Evolutionary conservation across 2,113 vertebrate species (phyloP), one percentile per base, ranked within the genome.

Genomic region (Excalfactoria chinensis): DNA sequence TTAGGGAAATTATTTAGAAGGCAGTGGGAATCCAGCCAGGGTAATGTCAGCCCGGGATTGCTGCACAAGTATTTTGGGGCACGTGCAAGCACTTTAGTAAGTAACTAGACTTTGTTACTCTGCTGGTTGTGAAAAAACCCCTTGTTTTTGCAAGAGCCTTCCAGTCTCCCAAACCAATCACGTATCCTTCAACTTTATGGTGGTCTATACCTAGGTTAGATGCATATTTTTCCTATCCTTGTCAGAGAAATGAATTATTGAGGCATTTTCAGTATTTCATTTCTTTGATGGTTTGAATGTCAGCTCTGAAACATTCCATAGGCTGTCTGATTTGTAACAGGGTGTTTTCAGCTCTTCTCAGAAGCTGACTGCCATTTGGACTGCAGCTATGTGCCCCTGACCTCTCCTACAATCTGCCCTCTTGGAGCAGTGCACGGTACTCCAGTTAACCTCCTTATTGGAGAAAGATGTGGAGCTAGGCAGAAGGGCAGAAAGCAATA

Each of bases 141-240:
- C 13, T 49, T 67, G 28, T 1, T 86, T 92, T 88, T 78, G 11
- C 60, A 55, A 55, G 48, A 18, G n/a, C 34, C 48, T 86, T 80
- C 37, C 58, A 59, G 43, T 74, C 37, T 89, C 58, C 32, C 43
- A 74, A 86, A 91, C 41, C 28, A 49, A 35, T 78, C 74, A 32
- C 74, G 80, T 92, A 71, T 81, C 58, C 49, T 81, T 79, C 58
- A 5, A 7, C 70, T 59, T 72, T 66, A 35, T 28, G 34, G 37
- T 70, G 32, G 49, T 70, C 81, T 93, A 12, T 79, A 79, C 81
- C 58, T 94, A 62, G 40, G 70, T 88, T 88, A 83, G 55, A 80
- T 88, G 60, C 55, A 28, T 40, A 20, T 81, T 94, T 88, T 84
- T 72, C 40, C 30, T 86, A 23, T 91, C 67, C 32, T 22, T 3